Evolutionary conservation across 2,113 vertebrate species (phyloP), one percentile per base, ranked within the genome.

Genomic region (Budorcas taxicolor): DNA sequence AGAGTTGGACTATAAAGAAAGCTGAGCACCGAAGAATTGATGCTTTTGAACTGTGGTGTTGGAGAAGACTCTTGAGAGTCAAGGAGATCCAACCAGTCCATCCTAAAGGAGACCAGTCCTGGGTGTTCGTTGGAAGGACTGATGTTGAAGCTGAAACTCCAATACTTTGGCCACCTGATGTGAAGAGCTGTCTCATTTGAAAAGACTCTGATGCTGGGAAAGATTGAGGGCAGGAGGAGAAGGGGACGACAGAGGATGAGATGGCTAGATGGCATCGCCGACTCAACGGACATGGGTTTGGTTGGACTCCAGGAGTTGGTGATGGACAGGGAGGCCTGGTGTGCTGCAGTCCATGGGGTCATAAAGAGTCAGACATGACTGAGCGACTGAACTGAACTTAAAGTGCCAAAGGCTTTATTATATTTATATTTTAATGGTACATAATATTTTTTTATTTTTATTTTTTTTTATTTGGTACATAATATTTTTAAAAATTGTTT

Each of bases 261-360:
- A 67, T 36, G 4, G 8, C 11, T 67, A 33, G 64, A 67, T 36
- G 33, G 64, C 33, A 67, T 36, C 33, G 21, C 17, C 0, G 0
- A n/a, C 64, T 67, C 8, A 9, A 21, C 0, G 8, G 33, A 67
- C 33, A 36, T 21, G 64, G 1, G 33, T 36, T 21, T 36, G 33
- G 4, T 4, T 36, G 0, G 2, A 67, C 17, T 67, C 17, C 0
- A 0, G 64, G 33, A 19, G 64, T 36, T 67, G 33, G 17, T 67
- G 33, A 21, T 67, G 8, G 33, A n/a, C 17, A 67, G 64, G 64
- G 17, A 67, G 0, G 17, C 64, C 33, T 67, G 64, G 17, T 17
- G 8, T 11, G 64, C 64, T 67, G 64, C 2, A 0, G 17, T 36
- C 33, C 33, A 36, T 67, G 33, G 33, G 1, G 17, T 36, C 64